Percentiles rank a stretch among this genome's conserved stretches.
phyloP scores from a whole-genome alignment of 2,113 vertebrate genomes.

The Oxyura jamaicensis region DNA sequence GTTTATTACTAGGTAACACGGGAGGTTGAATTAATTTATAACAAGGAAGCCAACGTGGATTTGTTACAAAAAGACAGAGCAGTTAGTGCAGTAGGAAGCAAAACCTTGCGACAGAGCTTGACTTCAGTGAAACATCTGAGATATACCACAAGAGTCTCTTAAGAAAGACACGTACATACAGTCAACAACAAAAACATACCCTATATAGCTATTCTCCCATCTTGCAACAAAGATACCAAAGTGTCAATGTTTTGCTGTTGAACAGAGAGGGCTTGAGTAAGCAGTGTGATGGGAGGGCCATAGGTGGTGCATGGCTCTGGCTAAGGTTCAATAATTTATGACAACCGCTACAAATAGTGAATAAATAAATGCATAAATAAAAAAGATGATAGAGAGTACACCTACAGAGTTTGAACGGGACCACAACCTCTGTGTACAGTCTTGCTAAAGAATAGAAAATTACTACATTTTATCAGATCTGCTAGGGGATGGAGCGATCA shows the following conservation, averaged over 20 bases:
- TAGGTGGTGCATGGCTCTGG: not conserved
- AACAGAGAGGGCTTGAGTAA: not conserved
- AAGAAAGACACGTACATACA: not conserved
- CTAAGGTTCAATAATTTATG: not conserved
- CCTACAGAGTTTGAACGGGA: not conserved
- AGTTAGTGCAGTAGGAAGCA: not conserved
- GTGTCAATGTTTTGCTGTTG: not conserved
- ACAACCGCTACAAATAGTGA: not conserved
- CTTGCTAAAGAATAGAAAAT: not conserved
- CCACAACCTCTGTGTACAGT: rapidly evolving
- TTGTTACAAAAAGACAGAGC: not conserved
- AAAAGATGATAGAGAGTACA: not conserved
- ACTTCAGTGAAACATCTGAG: not conserved
- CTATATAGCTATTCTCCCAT: no score
- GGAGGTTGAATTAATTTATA: not conserved
- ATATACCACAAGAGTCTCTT: not conserved
- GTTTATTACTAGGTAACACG: not conserved
- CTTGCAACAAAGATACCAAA: not conserved
- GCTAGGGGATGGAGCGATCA: not conserved
- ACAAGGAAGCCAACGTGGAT: not conserved
- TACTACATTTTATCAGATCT: not conserved
- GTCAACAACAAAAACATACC: not conserved
- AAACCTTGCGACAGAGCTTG: not conserved
- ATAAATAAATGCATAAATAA: not conserved
- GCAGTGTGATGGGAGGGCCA: rapidly evolving